phyloP scores from a whole-genome alignment of 2,113 vertebrate genomes.

The Galemys pyrenaicus region DNA sequence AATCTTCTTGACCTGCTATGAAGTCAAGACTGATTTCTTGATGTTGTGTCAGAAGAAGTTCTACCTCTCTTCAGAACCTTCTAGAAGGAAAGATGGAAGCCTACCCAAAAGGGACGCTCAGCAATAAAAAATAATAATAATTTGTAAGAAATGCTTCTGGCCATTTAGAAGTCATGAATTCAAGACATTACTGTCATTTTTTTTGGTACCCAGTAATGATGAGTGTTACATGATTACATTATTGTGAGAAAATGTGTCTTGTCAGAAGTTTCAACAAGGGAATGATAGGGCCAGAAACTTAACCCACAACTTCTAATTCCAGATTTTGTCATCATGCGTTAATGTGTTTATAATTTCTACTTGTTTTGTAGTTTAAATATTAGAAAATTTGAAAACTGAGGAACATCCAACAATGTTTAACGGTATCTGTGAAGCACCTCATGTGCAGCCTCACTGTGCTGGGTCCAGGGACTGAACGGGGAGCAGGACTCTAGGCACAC shows the following conservation, averaged over 20 bases:
- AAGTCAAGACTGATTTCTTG: neutral
- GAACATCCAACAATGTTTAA: neutral
- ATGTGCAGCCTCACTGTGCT: no score
- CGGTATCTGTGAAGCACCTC: neutral
- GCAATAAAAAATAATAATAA: conserved; percentile 13
- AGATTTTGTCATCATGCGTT: conserved; percentile 17
- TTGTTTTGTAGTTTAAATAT: conserved; percentile 36
- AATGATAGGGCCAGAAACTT: conserved; percentile 22
- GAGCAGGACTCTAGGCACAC: neutral
- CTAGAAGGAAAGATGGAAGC: neutral
- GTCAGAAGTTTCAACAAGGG: conserved; percentile 30
- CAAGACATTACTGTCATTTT: conserved; percentile 28
- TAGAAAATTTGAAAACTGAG: neutral
- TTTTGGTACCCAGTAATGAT: neutral
- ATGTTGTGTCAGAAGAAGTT: neutral
- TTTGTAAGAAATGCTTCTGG: conserved; percentile 14
- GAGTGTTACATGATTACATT: neutral
- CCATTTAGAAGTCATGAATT: conserved; percentile 5
- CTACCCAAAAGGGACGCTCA: neutral
- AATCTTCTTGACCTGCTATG: neutral
- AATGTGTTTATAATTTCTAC: conserved; percentile 8
- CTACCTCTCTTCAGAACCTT: neutral
- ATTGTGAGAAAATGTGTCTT: conserved; percentile 42
- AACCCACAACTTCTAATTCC: conserved; percentile 27
- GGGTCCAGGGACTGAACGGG: neutral